These are phyloP conservation scores for Dascyllus trimaculatus DNA, from an alignment of 2,113 vertebrate genomes.

Conservation along the genomic window DNA sequence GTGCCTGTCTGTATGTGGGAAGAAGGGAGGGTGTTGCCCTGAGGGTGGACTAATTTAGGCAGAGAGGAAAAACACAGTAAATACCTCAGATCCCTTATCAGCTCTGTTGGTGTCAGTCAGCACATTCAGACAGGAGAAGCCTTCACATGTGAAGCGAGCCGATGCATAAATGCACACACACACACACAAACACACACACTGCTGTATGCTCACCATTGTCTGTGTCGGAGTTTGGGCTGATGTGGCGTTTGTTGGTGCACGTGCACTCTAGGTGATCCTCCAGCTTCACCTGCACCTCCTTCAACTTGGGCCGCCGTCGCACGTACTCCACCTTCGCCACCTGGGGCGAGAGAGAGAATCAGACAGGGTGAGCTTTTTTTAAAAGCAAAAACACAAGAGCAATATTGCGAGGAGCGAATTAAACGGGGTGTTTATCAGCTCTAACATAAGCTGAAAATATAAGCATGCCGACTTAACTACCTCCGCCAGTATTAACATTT, in stretches of 20 bases:
- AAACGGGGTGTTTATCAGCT: not conserved
- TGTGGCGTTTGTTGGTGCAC: slow-evolving; percentile 88
- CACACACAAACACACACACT: slow-evolving; percentile 31
- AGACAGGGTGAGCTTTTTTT: slow-evolving; percentile 1
- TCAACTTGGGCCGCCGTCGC: slow-evolving; percentile 93
- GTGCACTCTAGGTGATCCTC: slow-evolving; percentile 97
- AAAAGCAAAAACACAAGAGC: not conserved
- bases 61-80: slow-evolving; percentile 56
- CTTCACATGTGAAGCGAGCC: slow-evolving; percentile 32
- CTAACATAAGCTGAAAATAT: too few species aligned
- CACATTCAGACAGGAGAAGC: slow-evolving; percentile 53
- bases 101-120: slow-evolving; percentile 41
- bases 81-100: slow-evolving; percentile 72
- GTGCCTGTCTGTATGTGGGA: not conserved
- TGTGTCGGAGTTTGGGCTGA: slow-evolving; percentile 88
- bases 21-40: slow-evolving; percentile 6
- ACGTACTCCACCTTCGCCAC: slow-evolving; percentile 98
- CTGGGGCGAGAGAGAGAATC: slow-evolving; percentile 76
- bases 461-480: too few species aligned
- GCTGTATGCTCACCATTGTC: slow-evolving; percentile 88
- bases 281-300: slow-evolving; percentile 95
- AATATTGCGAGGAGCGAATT: not conserved
- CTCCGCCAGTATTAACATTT: too few species aligned
- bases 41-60: slow-evolving; percentile 38
- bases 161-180: slow-evolving; percentile 8